phyloP scores from a whole-genome alignment of 2,888 invertebrate genomes.

The Hirtodrosophila histrioides region DNA sequence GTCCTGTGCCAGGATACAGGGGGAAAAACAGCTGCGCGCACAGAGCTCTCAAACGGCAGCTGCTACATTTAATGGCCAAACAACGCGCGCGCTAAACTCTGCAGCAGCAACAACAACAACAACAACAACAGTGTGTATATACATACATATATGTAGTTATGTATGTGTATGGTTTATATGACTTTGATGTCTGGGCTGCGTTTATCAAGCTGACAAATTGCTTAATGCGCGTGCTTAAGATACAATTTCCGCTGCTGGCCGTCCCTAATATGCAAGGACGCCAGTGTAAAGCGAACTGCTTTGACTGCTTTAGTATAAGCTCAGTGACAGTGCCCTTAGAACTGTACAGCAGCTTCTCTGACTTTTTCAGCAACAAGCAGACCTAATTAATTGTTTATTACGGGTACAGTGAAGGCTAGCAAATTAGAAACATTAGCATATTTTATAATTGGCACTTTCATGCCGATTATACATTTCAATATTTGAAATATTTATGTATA shows the following conservation, averaged over 20 bases:
- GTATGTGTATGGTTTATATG: conserved; percentile 13
- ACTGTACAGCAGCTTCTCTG: neutral
- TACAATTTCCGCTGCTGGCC: conserved; percentile 50
- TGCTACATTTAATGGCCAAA: conserved; percentile 60
- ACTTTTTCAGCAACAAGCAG: too few relatives aligned
- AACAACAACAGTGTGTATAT: conserved; percentile 20
- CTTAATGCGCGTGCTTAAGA: conserved; percentile 37
- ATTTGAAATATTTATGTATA: too few relatives aligned
- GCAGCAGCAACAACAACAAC: conserved; percentile 12
- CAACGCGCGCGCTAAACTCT: conserved; percentile 35
- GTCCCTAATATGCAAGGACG: conserved; percentile 14
- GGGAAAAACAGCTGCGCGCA: conserved; percentile 70
- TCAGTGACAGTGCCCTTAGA: neutral
- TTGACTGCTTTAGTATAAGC: neutral
- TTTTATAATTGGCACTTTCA: too few relatives aligned
- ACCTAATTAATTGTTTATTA: too few relatives aligned
- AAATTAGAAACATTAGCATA: too few relatives aligned
- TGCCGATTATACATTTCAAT: too few relatives aligned
- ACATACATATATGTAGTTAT: neutral
- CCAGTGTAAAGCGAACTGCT: conserved; percentile 29
- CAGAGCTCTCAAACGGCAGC: conserved; percentile 63
- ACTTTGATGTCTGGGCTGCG: conserved; percentile 27
- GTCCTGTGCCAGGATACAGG: conserved; percentile 66
- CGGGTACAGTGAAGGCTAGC: too few relatives aligned
- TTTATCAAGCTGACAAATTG: conserved; percentile 67